A percentile compares a stretch with the other conserved stretches of the same genome.
phyloP scores from a whole-genome alignment of 2,113 vertebrate species.

The Megatriorchis doriae region DNA sequence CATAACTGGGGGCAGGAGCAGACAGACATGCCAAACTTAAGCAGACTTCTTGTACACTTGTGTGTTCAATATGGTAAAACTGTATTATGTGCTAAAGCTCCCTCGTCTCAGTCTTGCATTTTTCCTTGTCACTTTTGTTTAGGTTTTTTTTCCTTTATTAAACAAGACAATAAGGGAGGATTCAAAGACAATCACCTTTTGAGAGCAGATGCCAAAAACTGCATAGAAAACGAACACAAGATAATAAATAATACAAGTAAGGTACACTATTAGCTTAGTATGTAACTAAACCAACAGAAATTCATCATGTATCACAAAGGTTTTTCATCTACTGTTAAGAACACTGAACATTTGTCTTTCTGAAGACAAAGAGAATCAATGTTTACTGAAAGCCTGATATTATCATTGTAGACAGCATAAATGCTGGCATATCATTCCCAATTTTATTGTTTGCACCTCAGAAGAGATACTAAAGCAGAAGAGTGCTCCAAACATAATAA shows the following conservation, averaged over 20 bases:
- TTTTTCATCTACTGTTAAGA: neutral
- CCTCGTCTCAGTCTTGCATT: neutral
- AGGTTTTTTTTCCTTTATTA: neutral
- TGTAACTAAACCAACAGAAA: neutral
- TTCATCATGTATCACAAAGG: accelerated
- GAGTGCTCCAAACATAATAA: neutral
- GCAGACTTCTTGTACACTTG: neutral
- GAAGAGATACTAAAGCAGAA: neutral
- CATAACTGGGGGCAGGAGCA: neutral
- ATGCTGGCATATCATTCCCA: neutral
- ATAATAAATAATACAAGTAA: neutral
- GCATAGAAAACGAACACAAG: neutral
- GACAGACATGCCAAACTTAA: neutral
- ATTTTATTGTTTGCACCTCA: neutral
- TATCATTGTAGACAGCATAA: neutral
- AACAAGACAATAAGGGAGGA: neutral
- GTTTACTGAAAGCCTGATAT: neutral
- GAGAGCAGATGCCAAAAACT: neutral
- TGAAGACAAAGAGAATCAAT: neutral
- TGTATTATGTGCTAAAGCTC: accelerated
- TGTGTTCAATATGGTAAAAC: neutral
- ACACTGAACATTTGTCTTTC: neutral
- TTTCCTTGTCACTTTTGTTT: neutral
- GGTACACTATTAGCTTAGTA: neutral
- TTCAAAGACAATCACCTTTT: neutral